A percentile compares a stretch with the other conserved stretches of the same genome.
phyloP scores from a whole-genome alignment of 2,113 vertebrate species.

The Bungarus multicinctus region DNA sequence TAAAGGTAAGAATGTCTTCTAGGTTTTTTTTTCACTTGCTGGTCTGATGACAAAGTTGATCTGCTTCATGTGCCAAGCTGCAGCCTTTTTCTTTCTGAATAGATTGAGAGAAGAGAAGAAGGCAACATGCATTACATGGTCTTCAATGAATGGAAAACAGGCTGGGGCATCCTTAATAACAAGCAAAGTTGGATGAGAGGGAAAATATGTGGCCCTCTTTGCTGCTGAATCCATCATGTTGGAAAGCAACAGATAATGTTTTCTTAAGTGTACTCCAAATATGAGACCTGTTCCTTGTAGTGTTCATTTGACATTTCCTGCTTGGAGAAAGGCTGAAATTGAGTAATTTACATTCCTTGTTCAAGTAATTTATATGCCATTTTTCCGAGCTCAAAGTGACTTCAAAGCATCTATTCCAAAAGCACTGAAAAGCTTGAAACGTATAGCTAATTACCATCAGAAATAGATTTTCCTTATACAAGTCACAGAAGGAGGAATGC shows the following conservation, averaged over 20 bases:
- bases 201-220: neutral
- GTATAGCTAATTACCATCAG: neutral
- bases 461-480: neutral
- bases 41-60: neutral
- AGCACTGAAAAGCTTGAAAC: neutral
- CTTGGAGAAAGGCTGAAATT: neutral
- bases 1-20: constrained; percentile 11
- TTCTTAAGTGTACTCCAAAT: neutral
- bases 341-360: neutral
- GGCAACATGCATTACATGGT: neutral
- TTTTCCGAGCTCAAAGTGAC: neutral
- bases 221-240: neutral
- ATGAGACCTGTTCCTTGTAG: neutral
- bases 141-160: neutral
- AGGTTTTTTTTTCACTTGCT: neutral
- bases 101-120: neutral
- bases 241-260: neutral
- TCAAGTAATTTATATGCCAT: neutral
- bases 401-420: neutral
- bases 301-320: neutral
- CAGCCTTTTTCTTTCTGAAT: neutral
- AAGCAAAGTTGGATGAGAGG: neutral
- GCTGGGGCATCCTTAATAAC: neutral
- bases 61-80: neutral
- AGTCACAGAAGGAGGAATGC: neutral